Base-by-base conservation (phyloP, 2,888 invertebrate species). In the Ceratothoa steindachneri region DNA sequence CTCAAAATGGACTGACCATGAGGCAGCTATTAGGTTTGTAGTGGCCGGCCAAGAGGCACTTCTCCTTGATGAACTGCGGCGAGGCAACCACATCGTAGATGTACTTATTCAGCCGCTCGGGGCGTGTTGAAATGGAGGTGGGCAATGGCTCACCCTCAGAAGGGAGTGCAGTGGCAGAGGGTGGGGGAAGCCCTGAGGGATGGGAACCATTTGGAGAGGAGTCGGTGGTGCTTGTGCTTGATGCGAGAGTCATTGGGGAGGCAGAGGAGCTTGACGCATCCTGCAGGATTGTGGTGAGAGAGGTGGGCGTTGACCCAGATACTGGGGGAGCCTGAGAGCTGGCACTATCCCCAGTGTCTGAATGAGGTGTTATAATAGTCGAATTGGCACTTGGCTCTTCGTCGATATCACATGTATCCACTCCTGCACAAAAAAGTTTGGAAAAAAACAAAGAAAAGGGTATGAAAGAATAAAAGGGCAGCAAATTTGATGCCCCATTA, bases 41-140 rank as follows among this genome's bases (percentile, higher is more conserved):
- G 81, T 88, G 88, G 60, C 88, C 88, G 2, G 89, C 87, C 80
- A 89, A 87, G 72, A 89, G 84, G 82, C 88, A 87, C 80, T 87
- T 85, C 75, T 88, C 88, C 81, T 86, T 85, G 41, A 87, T 87
- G 82, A 85, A 86, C 82, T 89, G 89, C 1, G 88, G 87, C 73
- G 85, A 85, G 77, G 89, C 85, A 80, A 86, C 86, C 3, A 87
- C 87, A 81, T 88, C 87, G 80, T 85, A 85, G 77, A 86, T 81
- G 84, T 82, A 82, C 67, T 81, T 76, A 53, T 80, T 76, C 15
- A 83, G 77, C 29, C 80, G 79, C 72, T 83, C 82, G n/a, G 83
- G 83, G 27, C 80, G 74, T 0, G 80, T 24, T 27, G 65, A 66
- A 69, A 41, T 30, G 28, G 30, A 67, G 29, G 70, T 73, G n/a